Evolutionary conservation across 2,888 invertebrate genomes (phyloP).

Genomic region (Cephus nigrinus): DNA sequence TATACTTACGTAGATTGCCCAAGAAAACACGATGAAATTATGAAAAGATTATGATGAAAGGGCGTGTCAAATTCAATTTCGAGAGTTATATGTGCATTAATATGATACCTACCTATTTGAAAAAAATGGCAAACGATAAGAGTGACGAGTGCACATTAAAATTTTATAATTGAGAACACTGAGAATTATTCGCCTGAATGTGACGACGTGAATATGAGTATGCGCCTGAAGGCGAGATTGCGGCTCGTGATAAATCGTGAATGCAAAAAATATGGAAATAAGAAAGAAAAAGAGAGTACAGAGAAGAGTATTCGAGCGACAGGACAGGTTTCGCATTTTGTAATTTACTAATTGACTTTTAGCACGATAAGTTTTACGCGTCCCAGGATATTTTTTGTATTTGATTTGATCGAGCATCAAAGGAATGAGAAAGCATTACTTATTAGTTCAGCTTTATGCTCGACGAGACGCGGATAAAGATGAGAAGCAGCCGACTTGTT

Average conservation of each 20-base stretch:
- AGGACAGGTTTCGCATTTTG: slow-evolving; percentile 10
- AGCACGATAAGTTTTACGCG: neutral
- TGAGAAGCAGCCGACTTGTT: neutral
- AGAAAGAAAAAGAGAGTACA: neutral
- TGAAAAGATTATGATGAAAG: neutral
- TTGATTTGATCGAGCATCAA: slow-evolving; percentile 11
- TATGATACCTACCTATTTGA: neutral
- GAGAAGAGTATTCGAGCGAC: slow-evolving; percentile 18
- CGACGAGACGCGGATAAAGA: slow-evolving; percentile 13
- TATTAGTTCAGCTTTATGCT: neutral
- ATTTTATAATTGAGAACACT: neutral
- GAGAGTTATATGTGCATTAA: neutral
- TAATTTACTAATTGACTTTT: slow-evolving; percentile 17
- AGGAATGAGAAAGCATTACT: neutral
- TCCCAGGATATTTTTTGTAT: slow-evolving; percentile 18
- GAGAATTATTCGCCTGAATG: neutral
- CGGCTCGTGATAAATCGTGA: neutral
- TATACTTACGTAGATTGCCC: neutral
- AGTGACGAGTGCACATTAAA: neutral
- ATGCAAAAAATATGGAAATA: neutral
- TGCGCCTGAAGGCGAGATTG: neutral
- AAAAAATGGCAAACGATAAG: neutral
- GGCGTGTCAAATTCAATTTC: neutral
- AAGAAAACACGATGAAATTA: neutral
- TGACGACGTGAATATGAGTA: neutral